Base-by-base conservation (phyloP, 2,888 invertebrate species). In the Cantharis nigra region DNA sequence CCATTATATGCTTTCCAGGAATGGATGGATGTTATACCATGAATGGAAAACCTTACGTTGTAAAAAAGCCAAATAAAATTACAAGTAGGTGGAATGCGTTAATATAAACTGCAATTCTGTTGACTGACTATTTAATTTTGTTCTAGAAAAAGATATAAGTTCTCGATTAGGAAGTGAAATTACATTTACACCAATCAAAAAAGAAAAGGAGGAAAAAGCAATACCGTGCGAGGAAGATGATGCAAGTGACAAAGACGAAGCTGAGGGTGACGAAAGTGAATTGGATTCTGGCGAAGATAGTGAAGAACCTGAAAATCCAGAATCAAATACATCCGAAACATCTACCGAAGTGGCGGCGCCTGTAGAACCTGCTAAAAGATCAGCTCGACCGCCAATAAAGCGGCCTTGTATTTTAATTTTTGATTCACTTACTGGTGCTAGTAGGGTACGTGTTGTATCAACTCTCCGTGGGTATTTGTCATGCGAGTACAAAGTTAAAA, bases 1-100 rank as follows among this genome's bases (percentile, higher is more conserved):
- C 98, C 2, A 96, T 99, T 70, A 96, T 99, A 75, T 99, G 98
- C 88, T 98, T 94, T 88, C 98, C 99, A 67, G 94, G 94, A 72
- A 89, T 97, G 80, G 93, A 93, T 71, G 94, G 94, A 0, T 92
- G 93, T 72, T 90, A 92, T 71, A 93, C 93, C 81, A 92, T 91
- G 87, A 93, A 94, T 72, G 93, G 94, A 84, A 89, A 91, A 78
- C 89, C 90, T 0, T 89, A 49, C 9, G 9, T n/a, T 5, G 49
- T 49, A 5, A 49, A 49, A n/a, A 49, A 49, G 2, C 1, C 49
- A 7, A 49, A 7, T n/a, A 49, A 49, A 49, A 49, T 49, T 2
- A n/a, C 89, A 26, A 67, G 65, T 67, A 67, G 13, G 26, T 67
- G 3, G 3, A 11, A 11, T 33, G 33, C 13, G 0, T 7, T n/a